A percentile compares a stretch with the other conserved stretches of the same genome.
phyloP scores from a whole-genome alignment of 2,888 invertebrate genomes.

The Amiota communis region DNA sequence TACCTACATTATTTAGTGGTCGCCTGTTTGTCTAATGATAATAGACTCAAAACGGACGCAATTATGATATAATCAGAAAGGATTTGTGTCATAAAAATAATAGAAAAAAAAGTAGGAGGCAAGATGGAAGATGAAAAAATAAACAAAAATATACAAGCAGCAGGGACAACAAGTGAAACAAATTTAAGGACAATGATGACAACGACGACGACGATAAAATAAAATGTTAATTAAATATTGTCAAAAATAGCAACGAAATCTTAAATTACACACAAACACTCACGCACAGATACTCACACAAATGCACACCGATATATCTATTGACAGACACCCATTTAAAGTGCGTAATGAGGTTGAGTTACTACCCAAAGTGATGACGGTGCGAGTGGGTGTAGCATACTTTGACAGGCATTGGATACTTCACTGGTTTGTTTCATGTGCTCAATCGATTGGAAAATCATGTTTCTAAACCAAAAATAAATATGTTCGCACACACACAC shows the following conservation, averaged over 20 bases:
- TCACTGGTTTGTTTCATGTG: conserved; percentile 39
- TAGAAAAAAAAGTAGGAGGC: background rate
- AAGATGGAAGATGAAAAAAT: conserved; percentile 19
- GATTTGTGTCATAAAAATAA: background rate
- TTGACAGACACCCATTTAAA: too few relatives aligned
- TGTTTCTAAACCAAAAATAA: conserved; percentile 40
- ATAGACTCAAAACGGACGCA: too few relatives aligned
- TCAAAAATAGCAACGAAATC: conserved; percentile 39
- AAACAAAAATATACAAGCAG: background rate
- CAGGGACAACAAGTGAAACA: background rate
- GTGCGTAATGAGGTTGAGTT: too few relatives aligned
- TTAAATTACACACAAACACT: conserved; percentile 23
- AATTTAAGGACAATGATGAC: too few relatives aligned
- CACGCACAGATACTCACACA: conserved; percentile 17
- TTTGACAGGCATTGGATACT: conserved; percentile 39
- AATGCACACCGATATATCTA: background rate
- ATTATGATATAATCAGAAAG: too few relatives aligned
- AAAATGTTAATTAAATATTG: conserved; percentile 31
- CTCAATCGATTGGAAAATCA: conserved; percentile 51
- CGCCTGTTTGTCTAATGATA: too few relatives aligned
- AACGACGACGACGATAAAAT: conserved; percentile 18
- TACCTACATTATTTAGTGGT: too few relatives aligned
- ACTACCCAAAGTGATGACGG: too few relatives aligned
- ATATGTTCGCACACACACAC: conserved; percentile 8
- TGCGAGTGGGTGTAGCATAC: background rate